These are phyloP conservation scores for Cosmia pyralina DNA, from an alignment of 2,888 invertebrate genomes.

Conservation along the genomic window DNA sequence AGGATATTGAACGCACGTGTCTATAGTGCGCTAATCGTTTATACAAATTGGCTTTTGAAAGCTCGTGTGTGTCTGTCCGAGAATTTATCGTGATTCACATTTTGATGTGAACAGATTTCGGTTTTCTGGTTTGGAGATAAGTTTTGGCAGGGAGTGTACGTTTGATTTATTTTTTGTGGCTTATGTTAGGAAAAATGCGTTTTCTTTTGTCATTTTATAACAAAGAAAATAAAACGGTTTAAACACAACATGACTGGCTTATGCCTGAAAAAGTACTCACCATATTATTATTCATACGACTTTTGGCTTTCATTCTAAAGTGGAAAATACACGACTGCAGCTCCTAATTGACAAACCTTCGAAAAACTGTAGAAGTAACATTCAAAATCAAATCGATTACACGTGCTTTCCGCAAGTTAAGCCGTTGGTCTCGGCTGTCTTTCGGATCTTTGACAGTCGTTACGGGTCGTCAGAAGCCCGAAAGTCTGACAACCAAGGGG, in stretches of 20 bases:
- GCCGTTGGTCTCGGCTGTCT: too few species aligned
- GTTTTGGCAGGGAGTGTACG: constrained; percentile 3
- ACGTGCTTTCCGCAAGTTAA: too few species aligned
- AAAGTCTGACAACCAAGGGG: too few species aligned
- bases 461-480: too few species aligned
- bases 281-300: background rate
- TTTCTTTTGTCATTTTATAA: background rate
- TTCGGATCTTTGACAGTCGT: too few species aligned
- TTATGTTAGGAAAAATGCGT: background rate
- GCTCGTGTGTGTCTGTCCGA: constrained; percentile 19
- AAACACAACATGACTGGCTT: background rate
- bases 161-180: constrained; percentile 2
- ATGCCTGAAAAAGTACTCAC: too few species aligned
- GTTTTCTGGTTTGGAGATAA: constrained; percentile 2
- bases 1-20: constrained; percentile 73
- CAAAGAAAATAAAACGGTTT: background rate
- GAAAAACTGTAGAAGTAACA: too few species aligned
- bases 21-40: constrained; percentile 54
- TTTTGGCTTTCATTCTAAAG: background rate
- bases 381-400: background rate
- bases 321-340: background rate
- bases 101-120: constrained; percentile 23
- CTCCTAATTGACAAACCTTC: background rate
- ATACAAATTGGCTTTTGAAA: constrained; percentile 54
- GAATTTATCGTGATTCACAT: constrained; percentile 20